Evolutionary conservation across 2,888 invertebrate species (phyloP).

Genomic region (Nycteola revayana): DNA sequence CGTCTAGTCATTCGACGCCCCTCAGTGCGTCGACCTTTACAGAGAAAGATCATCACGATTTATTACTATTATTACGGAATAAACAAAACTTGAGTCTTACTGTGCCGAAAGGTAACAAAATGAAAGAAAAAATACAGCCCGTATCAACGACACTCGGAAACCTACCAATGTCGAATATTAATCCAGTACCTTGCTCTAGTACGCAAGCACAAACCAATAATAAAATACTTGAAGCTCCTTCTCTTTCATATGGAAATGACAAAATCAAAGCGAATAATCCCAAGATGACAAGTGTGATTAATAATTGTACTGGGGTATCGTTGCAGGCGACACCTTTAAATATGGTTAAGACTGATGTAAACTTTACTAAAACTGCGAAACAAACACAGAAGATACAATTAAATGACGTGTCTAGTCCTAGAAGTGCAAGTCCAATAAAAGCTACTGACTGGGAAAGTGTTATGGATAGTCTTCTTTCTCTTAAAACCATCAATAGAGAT

Average conservation of each 20-base stretch:
- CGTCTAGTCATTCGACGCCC: background rate
- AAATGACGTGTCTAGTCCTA: conserved; percentile 4
- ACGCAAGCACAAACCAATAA: conserved; percentile 7
- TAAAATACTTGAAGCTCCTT: conserved; percentile 10
- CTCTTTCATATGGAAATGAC: conserved; percentile 1
- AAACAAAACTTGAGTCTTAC: conserved; percentile 36
- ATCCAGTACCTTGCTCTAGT: conserved; percentile 14
- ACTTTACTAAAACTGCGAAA: conserved; percentile 9
- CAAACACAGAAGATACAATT: conserved; percentile 18
- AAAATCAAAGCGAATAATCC: conserved; percentile 17
- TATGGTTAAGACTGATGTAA: conserved; percentile 24
- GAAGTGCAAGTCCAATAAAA: background rate
- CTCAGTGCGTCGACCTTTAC: conserved; percentile 29
- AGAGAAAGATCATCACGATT: conserved; percentile 57
- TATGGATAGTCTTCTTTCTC: conserved; percentile 57
- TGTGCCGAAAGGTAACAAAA: conserved; percentile 7
- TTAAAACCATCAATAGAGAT: conserved; percentile 66
- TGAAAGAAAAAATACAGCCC: conserved; percentile 9
- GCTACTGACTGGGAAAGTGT: conserved; percentile 60
- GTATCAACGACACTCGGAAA: conserved; percentile 9
- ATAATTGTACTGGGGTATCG: too few relatives aligned
- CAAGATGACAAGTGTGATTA: conserved; percentile 7
- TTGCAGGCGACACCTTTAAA: conserved; percentile 22
- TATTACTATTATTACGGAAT: conserved; percentile 48
- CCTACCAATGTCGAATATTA: conserved; percentile 3